These are phyloP conservation scores for Eupithecia vulgata DNA, from an alignment of 2,888 invertebrate species.

Conservation along the genomic window DNA sequence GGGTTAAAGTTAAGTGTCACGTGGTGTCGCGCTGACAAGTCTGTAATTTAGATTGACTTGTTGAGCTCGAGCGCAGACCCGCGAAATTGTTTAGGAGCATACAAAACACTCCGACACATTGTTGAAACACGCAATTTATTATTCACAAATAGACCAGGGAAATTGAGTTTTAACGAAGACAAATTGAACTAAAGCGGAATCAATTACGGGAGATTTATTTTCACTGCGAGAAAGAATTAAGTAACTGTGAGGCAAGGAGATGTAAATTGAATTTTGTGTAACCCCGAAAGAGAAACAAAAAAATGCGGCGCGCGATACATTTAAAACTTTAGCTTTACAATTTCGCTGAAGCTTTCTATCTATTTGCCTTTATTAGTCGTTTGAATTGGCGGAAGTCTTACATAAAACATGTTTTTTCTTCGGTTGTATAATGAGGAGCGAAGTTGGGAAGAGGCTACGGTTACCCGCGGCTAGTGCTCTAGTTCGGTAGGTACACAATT, in stretches of 20 bases:
- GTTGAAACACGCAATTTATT: constrained; percentile 78
- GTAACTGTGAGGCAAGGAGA: constrained; percentile 75
- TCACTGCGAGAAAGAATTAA: constrained; percentile 78
- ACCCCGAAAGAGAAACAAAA: constrained; percentile 58
- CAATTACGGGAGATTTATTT: constrained; percentile 82
- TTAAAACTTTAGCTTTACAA: constrained; percentile 58
- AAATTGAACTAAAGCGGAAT: constrained; percentile 82
- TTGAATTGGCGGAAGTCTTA: constrained; percentile 31
- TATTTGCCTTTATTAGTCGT: constrained; percentile 42
- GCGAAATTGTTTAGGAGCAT: constrained; percentile 61
- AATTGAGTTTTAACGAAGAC: constrained; percentile 83
- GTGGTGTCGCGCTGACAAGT: constrained; percentile 21
- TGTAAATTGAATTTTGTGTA: constrained; percentile 80
- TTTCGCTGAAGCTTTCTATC: constrained; percentile 53
- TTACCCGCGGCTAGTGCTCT: neutral
- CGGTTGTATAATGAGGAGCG: constrained; percentile 12
- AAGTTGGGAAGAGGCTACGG: neutral
- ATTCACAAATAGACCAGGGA: constrained; percentile 81
- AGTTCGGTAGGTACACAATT: constrained; percentile 2
- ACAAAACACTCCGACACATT: constrained; percentile 66
- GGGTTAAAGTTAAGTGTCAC: constrained; percentile 26
- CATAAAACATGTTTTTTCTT: constrained; percentile 36
- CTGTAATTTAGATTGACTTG: constrained; percentile 77
- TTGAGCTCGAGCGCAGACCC: constrained; percentile 51
- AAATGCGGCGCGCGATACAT: constrained; percentile 54